Conservation (phyloP, 2,888 invertebrate species). For the Macaria liturata region DNA sequence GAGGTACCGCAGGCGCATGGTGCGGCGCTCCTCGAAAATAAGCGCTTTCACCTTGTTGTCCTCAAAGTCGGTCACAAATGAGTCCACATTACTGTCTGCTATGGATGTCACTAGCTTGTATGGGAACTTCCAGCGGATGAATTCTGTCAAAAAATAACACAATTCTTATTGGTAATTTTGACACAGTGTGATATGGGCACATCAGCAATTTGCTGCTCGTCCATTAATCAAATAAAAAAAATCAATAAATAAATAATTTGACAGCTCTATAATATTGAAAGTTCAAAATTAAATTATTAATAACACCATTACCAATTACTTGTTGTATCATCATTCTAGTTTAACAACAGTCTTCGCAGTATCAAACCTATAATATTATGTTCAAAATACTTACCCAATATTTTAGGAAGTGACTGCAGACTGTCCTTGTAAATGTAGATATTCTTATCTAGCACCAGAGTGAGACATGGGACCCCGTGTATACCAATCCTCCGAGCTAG, state of each 20-base stretch:
- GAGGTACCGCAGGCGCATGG: conserved; percentile 92
- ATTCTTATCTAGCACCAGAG: conserved; percentile 92
- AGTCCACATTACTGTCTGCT: conserved; percentile 88
- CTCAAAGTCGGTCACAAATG: conserved; percentile 93
- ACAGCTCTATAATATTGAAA: no score
- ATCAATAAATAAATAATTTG: no score
- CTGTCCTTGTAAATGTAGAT: conserved; percentile 92
- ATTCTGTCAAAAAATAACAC: conserved; percentile 82
- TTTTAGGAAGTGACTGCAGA: conserved; percentile 89
- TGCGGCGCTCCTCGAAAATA: conserved; percentile 91
- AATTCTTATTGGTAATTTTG: no score
- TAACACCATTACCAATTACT: no score
- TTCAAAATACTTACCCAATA: conserved; percentile 85
- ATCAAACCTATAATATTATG: no score
- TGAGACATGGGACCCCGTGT: conserved; percentile 91
- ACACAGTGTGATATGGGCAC: no score
- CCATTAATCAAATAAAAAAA: no score
- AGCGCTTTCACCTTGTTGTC: conserved; percentile 96
- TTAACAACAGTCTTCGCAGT: no score
- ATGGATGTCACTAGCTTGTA: conserved; percentile 89
- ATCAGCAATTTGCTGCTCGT: no score
- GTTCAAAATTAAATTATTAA: no score
- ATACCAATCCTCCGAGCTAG: conserved; percentile 91
- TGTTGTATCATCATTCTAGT: no score
- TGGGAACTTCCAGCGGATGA: conserved; percentile 94